Base-by-base conservation (phyloP, 2,797 vertebrate species). In the Gymnoscopelus microlampas region DNA sequence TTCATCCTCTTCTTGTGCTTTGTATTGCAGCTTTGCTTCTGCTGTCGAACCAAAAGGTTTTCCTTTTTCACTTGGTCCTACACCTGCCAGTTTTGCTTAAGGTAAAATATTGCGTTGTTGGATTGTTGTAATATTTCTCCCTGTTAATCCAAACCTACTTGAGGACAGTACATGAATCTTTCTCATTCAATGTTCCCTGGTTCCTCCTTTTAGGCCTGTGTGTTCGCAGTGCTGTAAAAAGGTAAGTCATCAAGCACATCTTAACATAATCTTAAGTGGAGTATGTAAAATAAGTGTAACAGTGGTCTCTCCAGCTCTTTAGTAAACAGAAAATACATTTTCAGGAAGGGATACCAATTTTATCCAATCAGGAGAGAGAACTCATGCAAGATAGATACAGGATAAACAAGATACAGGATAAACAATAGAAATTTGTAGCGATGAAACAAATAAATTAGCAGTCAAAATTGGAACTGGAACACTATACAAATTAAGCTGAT, bases 211-310 rank as follows among this genome's bases (percentile, higher is more conserved):
- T 91, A 99, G 98, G 90, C 97, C 97, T 23, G 98, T 99, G 58
- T 99, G 98, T 73, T 95, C 98, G 66, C 97, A 99, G 89, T 99
- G 98, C 88, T 99, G 97, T 91, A 98, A 96, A 94, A 99, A 99
- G 93, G 97, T 97, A 90, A 86, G 93, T 85, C 24, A 3, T 2
- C 8, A 9, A 29, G 4, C 35, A 55, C 24, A 55, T 39, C 11
- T 65, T 15, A 32, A 65, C 5, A 39, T 1, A 35, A 35, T n/a
- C 14, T 44, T 9, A 44, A 44, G 39, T 39, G 8, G 4, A 58
- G 56, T 13, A 59, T 44, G 39, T 44, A 44, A 44, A 44, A 44
- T 9, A 44, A 44, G 5, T 44, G 39, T 44, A 9, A 44, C 6
- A 44, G 1, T 44, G 32, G 32, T 35, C 32, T 35, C 32, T 35